Conservation (phyloP, 2,113 vertebrate species). For the Rostratula benghalensis region DNA sequence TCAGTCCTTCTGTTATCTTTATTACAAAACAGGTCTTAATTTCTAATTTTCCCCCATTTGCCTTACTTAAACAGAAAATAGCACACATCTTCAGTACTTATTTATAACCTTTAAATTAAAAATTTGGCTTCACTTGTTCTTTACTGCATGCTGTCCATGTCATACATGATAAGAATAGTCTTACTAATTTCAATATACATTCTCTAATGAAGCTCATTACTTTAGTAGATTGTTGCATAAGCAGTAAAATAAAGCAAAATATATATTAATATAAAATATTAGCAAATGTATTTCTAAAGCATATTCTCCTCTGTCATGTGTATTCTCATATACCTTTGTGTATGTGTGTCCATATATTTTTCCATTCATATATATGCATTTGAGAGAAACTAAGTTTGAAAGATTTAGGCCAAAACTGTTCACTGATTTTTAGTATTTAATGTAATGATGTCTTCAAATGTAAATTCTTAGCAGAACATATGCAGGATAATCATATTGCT, state of each 20-base stretch:
- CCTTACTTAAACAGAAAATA: not conserved
- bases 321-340: not conserved
- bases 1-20: not conserved
- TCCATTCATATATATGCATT: not conserved
- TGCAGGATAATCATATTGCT: conserved; percentile 1
- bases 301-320: not conserved
- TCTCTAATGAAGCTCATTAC: not conserved
- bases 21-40: not conserved
- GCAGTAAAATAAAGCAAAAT: not conserved
- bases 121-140: not conserved
- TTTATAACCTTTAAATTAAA: not conserved
- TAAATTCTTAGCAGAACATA: conserved; percentile 10
- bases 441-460: not conserved
- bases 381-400: not conserved
- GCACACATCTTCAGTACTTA: not conserved
- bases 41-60: not conserved
- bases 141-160: not conserved
- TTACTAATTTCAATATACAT: not conserved
- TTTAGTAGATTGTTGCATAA: not conserved
- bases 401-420: not conserved
- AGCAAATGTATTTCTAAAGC: not conserved
- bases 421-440: not conserved
- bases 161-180: not conserved
- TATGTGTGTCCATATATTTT: not conserved
- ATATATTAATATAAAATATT: too few relatives aligned